A percentile compares a stretch with the other conserved stretches of the same genome.
Evolutionary conservation across 1,140 invertebrate genomes (phyloP).

Genomic region (Anastrepha obliqua): DNA sequence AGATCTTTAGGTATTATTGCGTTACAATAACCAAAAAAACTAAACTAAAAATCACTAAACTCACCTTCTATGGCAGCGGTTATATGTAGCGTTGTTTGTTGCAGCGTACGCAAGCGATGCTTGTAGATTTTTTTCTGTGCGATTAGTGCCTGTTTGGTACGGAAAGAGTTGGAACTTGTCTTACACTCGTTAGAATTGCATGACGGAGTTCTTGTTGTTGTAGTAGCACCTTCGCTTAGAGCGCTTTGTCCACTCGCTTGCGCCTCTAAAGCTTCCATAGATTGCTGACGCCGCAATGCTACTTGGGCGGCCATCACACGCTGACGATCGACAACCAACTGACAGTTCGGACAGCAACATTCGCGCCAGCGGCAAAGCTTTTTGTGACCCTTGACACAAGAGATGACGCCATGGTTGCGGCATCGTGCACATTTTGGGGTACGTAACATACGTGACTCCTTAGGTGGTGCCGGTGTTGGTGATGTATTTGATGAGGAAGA

Average conservation of each 20-base stretch:
- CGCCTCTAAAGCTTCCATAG: slow-evolving; percentile 74
- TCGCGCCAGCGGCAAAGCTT: slow-evolving; percentile 85
- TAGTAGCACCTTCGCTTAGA: neutral
- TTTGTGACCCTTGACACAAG: slow-evolving; percentile 91
- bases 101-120: slow-evolving; percentile 78
- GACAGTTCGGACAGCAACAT: slow-evolving; percentile 89
- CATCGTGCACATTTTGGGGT: slow-evolving; percentile 93
- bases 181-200: neutral
- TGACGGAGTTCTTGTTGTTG: neutral
- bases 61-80: slow-evolving; percentile 72
- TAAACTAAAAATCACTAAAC: slow-evolving; percentile 48
- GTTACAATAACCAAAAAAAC: neutral
- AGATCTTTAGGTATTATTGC: neutral
- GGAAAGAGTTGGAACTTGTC: slow-evolving; percentile 51
- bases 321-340: slow-evolving; percentile 90
- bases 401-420: slow-evolving; percentile 92
- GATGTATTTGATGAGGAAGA: neutral
- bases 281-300: slow-evolving; percentile 80
- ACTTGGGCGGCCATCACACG: slow-evolving; percentile 93
- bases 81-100: slow-evolving; percentile 76
- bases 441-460: slow-evolving; percentile 74
- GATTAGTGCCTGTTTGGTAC: slow-evolving; percentile 75
- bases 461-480: neutral
- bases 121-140: slow-evolving; percentile 79
- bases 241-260: neutral